Percentiles rank a stretch among this genome's conserved stretches.
phyloP scores from a whole-genome alignment of 35 echinoderm and acorn worm species.

The Lytechinus variegatus region DNA sequence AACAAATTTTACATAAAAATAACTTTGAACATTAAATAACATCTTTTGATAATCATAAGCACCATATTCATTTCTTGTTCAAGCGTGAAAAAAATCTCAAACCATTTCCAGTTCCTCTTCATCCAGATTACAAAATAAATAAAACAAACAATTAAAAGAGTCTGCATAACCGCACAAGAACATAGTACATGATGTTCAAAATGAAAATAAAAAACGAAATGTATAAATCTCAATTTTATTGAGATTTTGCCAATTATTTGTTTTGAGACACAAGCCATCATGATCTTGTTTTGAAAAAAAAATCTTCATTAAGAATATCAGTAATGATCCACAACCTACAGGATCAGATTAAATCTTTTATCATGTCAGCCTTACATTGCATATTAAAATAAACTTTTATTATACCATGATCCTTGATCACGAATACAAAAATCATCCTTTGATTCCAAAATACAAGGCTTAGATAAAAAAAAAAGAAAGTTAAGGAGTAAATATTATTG shows the following conservation, averaged over 20 bases:
- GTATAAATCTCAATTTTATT: no score
- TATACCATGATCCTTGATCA: neutral
- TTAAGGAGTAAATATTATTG: neutral
- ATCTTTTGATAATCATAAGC: neutral
- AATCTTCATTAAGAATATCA: no score
- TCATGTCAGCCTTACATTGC: neutral
- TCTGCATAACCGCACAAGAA: no score
- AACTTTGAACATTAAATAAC: neutral
- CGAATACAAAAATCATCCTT: neutral
- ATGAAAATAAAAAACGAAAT: no score
- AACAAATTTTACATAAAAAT: neutral
- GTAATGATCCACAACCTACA: no score
- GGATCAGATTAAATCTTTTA: no score
- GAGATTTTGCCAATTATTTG: neutral
- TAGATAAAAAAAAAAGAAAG: neutral
- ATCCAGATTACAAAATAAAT: no score
- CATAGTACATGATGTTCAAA: no score
- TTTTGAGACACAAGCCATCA: neutral
- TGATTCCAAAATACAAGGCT: neutral
- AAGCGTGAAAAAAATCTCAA: no score
- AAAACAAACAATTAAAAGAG: neutral
- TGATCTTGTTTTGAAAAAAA: no score
- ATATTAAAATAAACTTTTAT: neutral
- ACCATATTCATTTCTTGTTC: neutral
- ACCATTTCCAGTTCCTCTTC: no score